Percentiles rank a stretch among this genome's conserved stretches.
These are phyloP conservation scores for Mimachlamys varia DNA, from an alignment of 2,888 invertebrate genomes.

Conservation along the genomic window DNA sequence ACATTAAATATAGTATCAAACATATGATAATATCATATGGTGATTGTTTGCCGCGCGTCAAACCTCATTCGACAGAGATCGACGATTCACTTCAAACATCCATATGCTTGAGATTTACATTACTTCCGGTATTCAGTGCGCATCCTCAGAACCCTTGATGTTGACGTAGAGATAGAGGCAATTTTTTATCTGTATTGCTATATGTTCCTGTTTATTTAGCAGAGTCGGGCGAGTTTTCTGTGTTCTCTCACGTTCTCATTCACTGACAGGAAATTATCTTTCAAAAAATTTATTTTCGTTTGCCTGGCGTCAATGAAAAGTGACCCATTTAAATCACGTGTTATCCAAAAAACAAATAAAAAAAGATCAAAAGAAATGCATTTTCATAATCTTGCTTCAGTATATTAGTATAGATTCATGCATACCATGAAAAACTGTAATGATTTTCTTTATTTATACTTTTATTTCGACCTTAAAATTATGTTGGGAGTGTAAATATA, in stretches of 20 bases:
- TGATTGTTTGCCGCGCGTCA: neutral
- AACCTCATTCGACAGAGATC: neutral
- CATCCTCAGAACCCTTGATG: conserved; percentile 34
- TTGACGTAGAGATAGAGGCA: neutral
- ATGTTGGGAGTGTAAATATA: no score
- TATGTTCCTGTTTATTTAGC: conserved; percentile 25
- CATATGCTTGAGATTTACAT: conserved; percentile 29
- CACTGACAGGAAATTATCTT: no score
- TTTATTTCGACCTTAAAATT: no score
- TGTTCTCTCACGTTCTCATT: neutral
- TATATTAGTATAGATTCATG: no score
- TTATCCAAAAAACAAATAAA: no score
- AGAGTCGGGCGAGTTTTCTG: conserved; percentile 29
- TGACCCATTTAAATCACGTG: no score
- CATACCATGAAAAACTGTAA: no score
- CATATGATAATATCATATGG: neutral
- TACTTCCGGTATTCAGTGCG: conserved; percentile 31
- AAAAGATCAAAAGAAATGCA: no score
- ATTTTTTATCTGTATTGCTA: conserved; percentile 20
- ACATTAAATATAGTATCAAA: neutral
- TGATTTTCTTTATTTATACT: no score
- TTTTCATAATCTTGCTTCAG: no score
- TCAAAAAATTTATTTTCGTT: no score
- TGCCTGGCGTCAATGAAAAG: no score
- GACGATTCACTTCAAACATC: conserved; percentile 18